These are phyloP conservation scores for Stictonetta naevosa DNA, from an alignment of 2,113 vertebrate genomes.

Conservation along the genomic window DNA sequence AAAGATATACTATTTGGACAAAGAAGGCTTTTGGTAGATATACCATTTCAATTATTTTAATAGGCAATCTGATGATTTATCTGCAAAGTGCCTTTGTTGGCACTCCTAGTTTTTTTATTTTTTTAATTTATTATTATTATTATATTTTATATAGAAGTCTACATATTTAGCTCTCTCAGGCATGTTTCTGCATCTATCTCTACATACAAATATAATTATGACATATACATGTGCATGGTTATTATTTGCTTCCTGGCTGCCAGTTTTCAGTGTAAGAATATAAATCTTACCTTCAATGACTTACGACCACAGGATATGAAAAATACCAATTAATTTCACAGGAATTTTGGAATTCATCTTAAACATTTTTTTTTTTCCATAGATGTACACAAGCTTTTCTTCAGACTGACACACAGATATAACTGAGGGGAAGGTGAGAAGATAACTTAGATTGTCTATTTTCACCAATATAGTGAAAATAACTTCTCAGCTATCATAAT, in stretches of 20 bases:
- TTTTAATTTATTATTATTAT: not conserved
- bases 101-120: not conserved
- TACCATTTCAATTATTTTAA: not conserved
- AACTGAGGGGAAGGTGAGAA: not conserved
- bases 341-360: not conserved
- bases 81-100: not conserved
- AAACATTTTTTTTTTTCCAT: not conserved
- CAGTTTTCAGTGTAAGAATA: not conserved
- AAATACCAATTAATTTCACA: not conserved
- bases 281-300: not conserved
- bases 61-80: not conserved
- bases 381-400: not conserved
- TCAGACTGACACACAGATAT: not conserved
- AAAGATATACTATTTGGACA: not conserved
- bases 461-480: not conserved
- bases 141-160: not conserved
- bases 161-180: not conserved
- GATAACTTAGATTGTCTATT: not conserved
- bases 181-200: not conserved
- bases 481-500: not conserved
- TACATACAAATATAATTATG: not conserved
- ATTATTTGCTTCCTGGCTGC: not conserved
- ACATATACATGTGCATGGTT: not conserved
- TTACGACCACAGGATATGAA: not conserved
- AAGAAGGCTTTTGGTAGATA: not conserved